A percentile compares a stretch with the other conserved stretches of the same genome.
Conservation (phyloP, 1,140 invertebrate genomes). For the Colletes gigas region DNA sequence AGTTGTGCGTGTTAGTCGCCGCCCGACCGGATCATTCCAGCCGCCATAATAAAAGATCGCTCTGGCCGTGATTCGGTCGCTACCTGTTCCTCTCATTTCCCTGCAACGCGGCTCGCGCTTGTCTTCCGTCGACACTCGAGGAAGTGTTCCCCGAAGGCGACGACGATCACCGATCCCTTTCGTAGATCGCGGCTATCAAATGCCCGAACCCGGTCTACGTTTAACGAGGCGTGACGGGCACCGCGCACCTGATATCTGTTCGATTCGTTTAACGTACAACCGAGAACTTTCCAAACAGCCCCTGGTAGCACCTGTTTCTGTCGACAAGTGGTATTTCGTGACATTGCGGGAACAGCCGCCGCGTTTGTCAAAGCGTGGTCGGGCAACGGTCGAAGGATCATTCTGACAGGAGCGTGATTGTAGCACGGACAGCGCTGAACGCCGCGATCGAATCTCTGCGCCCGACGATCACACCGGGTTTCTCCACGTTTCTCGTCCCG, state of each 20-base stretch:
- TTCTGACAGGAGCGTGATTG: conserved; percentile 37
- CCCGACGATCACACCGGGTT: background rate
- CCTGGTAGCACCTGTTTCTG: conserved; percentile 45
- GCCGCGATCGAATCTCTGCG: background rate
- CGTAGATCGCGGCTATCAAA: conserved; percentile 14
- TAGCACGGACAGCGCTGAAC: conserved; percentile 6
- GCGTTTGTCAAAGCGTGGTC: conserved; percentile 11
- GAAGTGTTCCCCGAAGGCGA: conserved; percentile 25
- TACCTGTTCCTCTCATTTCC: background rate
- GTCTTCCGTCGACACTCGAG: background rate
- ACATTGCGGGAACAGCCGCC: conserved; percentile 20
- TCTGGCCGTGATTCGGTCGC: conserved; percentile 1
- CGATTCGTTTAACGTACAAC: conserved; percentile 12
- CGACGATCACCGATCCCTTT: conserved; percentile 23
- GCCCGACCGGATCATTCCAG: conserved; percentile 29
- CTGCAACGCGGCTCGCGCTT: conserved; percentile 42
- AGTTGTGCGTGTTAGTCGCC: conserved; percentile 51
- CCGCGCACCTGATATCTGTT: conserved; percentile 30
- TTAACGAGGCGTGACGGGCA: conserved; percentile 30
- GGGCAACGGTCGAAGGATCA: conserved; percentile 16
- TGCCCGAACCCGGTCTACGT: background rate
- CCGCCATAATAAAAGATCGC: conserved; percentile 47
- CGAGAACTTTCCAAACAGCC: conserved; percentile 28
- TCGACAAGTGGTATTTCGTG: conserved; percentile 45
- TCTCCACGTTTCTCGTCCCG: too few species aligned